A percentile compares a stretch with the other conserved stretches of the same genome.
phyloP scores from a whole-genome alignment of 2,113 vertebrate species.

The Carassius carassius region DNA sequence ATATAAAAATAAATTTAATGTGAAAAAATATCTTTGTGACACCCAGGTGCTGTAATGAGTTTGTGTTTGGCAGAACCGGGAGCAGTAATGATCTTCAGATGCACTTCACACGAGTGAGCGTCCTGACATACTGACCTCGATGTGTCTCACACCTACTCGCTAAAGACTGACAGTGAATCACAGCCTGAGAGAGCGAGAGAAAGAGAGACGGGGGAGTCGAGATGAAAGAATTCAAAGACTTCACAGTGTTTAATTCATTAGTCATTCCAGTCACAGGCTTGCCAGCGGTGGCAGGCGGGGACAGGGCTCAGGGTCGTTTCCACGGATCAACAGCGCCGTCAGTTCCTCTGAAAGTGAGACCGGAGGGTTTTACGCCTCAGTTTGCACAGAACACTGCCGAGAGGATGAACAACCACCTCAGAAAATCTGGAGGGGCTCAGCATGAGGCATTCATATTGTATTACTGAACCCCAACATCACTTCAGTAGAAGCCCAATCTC shows the following conservation, averaged over 20 bases:
- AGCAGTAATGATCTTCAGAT: conserved; percentile 23
- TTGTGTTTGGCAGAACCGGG: background rate
- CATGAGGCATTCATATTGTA: background rate
- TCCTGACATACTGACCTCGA: conserved; percentile 40
- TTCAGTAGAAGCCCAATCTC: background rate
- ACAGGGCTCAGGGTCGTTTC: conserved; percentile 8
- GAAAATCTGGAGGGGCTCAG: background rate
- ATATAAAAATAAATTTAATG: background rate
- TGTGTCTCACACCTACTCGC: conserved; percentile 44
- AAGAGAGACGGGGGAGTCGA: no score
- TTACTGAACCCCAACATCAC: background rate
- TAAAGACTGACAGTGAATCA: conserved; percentile 32
- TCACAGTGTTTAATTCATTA: conserved; percentile 23
- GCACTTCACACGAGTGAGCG: background rate
- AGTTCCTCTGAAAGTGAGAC: conserved; percentile 19
- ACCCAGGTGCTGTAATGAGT: background rate
- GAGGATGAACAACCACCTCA: background rate
- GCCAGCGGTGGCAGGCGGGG: background rate
- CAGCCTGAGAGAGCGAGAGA: background rate
- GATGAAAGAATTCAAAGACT: background rate
- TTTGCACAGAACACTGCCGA: background rate
- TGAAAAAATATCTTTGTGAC: background rate
- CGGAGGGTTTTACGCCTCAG: background rate
- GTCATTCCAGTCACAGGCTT: conserved; percentile 23
- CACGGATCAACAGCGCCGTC: background rate